phyloP scores from a whole-genome alignment of 2,113 vertebrate species.

The Siniperca chuatsi region DNA sequence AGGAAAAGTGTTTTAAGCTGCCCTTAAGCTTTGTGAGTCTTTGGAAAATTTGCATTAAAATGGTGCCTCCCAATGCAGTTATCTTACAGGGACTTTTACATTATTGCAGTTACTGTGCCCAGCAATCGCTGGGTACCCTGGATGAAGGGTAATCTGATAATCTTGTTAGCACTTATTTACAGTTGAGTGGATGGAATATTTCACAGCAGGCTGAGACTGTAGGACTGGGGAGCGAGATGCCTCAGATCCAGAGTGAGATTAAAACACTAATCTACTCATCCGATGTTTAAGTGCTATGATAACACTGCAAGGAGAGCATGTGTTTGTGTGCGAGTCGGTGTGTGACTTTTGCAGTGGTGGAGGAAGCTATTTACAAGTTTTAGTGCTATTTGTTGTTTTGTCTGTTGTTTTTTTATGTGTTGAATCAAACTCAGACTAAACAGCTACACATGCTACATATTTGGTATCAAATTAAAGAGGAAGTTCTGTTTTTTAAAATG shows the following conservation, averaged over 20 bases:
- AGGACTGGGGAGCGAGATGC: conserved; percentile 26
- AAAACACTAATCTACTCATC: conserved; percentile 70
- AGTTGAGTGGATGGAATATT: conserved; percentile 66
- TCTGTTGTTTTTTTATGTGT: too few relatives aligned
- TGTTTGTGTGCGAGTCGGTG: conserved; percentile 5
- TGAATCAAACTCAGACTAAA: too few relatives aligned
- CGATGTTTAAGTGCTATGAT: conserved; percentile 61
- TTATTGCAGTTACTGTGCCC: conserved; percentile 51
- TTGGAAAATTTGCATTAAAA: conserved; percentile 60
- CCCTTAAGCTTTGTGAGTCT: conserved; percentile 51
- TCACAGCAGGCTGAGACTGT: conserved; percentile 59
- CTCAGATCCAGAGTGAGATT: conserved; percentile 65
- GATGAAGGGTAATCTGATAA: conserved; percentile 76
- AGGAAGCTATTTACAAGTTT: background rate
- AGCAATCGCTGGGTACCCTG: conserved; percentile 49
- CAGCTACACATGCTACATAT: too few relatives aligned
- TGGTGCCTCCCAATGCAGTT: conserved; percentile 50
- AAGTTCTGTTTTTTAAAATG: too few relatives aligned
- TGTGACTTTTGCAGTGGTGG: background rate
- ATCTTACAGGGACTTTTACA: conserved; percentile 50
- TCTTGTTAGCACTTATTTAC: conserved; percentile 78
- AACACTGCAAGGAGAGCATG: conserved; percentile 19
- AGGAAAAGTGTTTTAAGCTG: conserved; percentile 50
- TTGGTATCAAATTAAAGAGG: too few relatives aligned
- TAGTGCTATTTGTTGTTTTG: too few relatives aligned